A percentile compares a stretch with the other conserved stretches of the same genome.
These are phyloP conservation scores for Nomada hirtipes DNA, from an alignment of 2,888 invertebrate genomes.

Conservation along the genomic window DNA sequence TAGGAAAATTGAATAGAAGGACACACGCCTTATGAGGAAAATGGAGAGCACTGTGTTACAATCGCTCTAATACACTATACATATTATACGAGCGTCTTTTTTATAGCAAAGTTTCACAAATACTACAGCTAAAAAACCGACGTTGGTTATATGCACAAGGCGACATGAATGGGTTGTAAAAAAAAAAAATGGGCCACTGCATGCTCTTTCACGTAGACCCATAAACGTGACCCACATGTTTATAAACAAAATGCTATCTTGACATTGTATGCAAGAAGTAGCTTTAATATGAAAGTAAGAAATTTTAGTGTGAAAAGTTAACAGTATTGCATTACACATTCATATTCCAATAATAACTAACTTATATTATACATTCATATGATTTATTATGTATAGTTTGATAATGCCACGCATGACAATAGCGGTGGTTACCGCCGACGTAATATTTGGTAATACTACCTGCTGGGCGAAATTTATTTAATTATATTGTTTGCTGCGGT, in stretches of 20 bases:
- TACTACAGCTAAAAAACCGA: slow-evolving; percentile 21
- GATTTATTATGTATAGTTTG: too few species aligned
- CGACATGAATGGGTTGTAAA: slow-evolving; percentile 37
- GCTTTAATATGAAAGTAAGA: not conserved
- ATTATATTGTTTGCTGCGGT: too few species aligned
- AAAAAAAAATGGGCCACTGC: slow-evolving; percentile 15
- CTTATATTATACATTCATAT: too few species aligned
- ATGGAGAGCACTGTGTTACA: too few species aligned
- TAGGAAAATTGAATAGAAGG: too few species aligned
- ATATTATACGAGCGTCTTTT: not conserved
- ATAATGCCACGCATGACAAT: too few species aligned
- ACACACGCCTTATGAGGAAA: too few species aligned
- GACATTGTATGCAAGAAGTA: not conserved
- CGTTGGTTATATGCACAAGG: slow-evolving; percentile 27
- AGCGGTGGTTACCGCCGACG: too few species aligned
- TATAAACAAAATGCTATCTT: not conserved
- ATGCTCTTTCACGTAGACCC: not conserved
- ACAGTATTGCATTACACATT: not conserved
- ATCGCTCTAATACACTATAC: too few species aligned
- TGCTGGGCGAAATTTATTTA: too few species aligned
- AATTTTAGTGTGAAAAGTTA: not conserved
- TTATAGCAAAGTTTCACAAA: slow-evolving; percentile 17
- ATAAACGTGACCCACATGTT: not conserved
- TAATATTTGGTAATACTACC: too few species aligned
- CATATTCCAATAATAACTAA: too few species aligned